These are phyloP conservation scores for Gerris lacustris DNA, from an alignment of 2,888 invertebrate species.

Conservation along the genomic window DNA sequence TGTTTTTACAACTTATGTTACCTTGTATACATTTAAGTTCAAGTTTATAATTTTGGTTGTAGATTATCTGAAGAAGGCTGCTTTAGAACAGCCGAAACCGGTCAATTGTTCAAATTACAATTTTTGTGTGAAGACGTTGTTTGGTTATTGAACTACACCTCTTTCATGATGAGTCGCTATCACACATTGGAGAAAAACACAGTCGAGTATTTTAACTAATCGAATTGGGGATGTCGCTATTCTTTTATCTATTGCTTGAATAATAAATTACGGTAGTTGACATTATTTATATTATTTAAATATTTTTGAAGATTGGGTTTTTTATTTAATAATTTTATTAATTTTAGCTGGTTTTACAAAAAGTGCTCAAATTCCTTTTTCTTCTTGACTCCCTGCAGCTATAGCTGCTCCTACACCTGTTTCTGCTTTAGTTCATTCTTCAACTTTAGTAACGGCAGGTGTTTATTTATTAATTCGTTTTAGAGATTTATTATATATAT, in stretches of 20 bases:
- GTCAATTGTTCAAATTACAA: too few relatives aligned
- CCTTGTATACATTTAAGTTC: too few relatives aligned
- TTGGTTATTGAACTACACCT: too few relatives aligned
- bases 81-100: too few relatives aligned
- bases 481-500: neutral
- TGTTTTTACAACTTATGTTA: too few relatives aligned
- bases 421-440: constrained; percentile 16
- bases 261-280: neutral
- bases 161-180: too few relatives aligned
- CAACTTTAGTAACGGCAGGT: constrained; percentile 16
- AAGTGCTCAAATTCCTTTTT: constrained; percentile 14
- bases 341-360: constrained; percentile 12
- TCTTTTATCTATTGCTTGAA: constrained; percentile 1
- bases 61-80: too few relatives aligned
- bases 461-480: constrained; percentile 13
- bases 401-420: constrained; percentile 12
- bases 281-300: neutral
- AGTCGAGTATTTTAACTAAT: neutral
- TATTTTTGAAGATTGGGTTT: neutral
- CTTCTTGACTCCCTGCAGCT: constrained; percentile 11
- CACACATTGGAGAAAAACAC: too few relatives aligned
- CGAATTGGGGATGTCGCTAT: neutral
- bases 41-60: too few relatives aligned
- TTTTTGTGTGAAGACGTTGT: too few relatives aligned
- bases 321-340: neutral